Evolutionary conservation across 1,140 invertebrate genomes (phyloP), one percentile per base, ranked within the genome.

Genomic region (Eueides isabella): DNA sequence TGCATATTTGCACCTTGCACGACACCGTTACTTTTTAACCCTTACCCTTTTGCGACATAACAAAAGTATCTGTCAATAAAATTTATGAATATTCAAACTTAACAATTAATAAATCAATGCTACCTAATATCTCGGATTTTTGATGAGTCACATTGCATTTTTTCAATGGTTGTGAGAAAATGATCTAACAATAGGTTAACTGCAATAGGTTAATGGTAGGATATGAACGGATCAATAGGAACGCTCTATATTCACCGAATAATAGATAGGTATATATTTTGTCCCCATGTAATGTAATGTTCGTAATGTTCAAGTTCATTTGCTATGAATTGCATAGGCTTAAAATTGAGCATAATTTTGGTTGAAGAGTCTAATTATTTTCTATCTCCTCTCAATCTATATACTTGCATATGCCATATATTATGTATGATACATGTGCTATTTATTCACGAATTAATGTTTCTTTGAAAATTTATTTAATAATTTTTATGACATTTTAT

Each of bases 11-110:
- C 77, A 85, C 78, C 78, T 82, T 80, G 76, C 82, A 64, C 16
- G 61, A 62, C 62, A 55, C 55, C 61, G 38, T 79, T 69, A 63
- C 38, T 26, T 62, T 67, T 66, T 79, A 76, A 80, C 77, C 81
- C 71, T 76, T 81, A 67, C 61, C 55, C 68, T 72, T 64, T 76
- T 69, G 63, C 44, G 68, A 61, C 44, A 48, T 77, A 80, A 78
- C 74, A 79, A 80, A 63, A 80, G 44, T 61, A 65, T 61, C 72
- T 67, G 70, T 81, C 80, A 78, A 77, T 80, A 74, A 71, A 73
- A 84, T 84, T 83, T 81, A 91, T 91, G 90, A 92, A 92, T 92
- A 92, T 92, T 83, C 88, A 89, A 84, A 87, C 84, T 79, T 83
- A 83, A 90, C 85, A 91, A 90, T 90, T 87, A 87, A 61, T 69